These are phyloP conservation scores for Liodrosophila aerea DNA, from an alignment of 2,888 invertebrate genomes.

Conservation along the genomic window DNA sequence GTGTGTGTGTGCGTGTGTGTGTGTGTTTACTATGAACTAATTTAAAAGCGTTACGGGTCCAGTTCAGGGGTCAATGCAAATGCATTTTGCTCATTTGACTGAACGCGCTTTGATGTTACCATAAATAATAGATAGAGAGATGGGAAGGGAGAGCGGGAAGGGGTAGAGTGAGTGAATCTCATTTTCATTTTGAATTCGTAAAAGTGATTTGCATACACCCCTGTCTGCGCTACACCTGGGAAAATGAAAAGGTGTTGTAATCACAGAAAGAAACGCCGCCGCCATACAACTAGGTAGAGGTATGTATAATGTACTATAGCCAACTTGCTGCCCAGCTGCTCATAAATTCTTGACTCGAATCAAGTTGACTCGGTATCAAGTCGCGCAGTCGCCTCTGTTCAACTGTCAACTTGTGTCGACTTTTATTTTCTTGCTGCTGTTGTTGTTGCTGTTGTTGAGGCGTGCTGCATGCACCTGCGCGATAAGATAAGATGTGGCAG, in stretches of 20 bases:
- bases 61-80: slow-evolving; percentile 43
- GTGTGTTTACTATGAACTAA: slow-evolving; percentile 29
- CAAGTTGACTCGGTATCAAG: slow-evolving; percentile 49
- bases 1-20: slow-evolving; percentile 2
- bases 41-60: slow-evolving; percentile 11
- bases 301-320: too few relatives aligned
- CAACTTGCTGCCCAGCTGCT: slow-evolving; percentile 24
- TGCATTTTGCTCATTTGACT: slow-evolving; percentile 66
- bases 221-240: neutral
- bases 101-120: slow-evolving; percentile 64
- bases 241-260: slow-evolving; percentile 38
- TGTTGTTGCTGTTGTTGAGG: slow-evolving; percentile 30
- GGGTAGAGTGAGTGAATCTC: slow-evolving; percentile 23
- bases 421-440: slow-evolving; percentile 18
- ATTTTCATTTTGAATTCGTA: slow-evolving; percentile 14
- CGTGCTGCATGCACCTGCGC: slow-evolving; percentile 70
- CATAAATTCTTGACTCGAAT: slow-evolving; percentile 58
- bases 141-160: neutral
- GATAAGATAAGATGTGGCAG: slow-evolving; percentile 68
- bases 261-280: slow-evolving; percentile 4
- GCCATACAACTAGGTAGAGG: too few relatives aligned
- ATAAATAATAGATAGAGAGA: slow-evolving; percentile 22
- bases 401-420: slow-evolving; percentile 53
- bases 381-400: slow-evolving; percentile 31
- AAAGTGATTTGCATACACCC: slow-evolving; percentile 61